These are phyloP conservation scores for Taxidea taxus DNA, from an alignment of 2,113 vertebrate genomes.

Conservation along the genomic window DNA sequence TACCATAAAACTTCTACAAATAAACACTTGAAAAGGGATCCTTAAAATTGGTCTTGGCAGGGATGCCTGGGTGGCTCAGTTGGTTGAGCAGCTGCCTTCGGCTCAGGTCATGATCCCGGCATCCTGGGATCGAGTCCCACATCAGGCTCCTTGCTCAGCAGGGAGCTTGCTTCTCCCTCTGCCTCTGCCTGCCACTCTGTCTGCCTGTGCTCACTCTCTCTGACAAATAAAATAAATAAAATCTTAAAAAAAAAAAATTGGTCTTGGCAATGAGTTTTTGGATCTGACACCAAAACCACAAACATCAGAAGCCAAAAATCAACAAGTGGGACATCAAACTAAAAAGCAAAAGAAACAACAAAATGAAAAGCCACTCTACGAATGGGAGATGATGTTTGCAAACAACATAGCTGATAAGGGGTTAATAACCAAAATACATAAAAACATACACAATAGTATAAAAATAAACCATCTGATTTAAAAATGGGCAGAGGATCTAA, in stretches of 20 bases:
- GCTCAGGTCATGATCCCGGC: too few relatives aligned
- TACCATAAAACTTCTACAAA: background rate
- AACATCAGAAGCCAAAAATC: background rate
- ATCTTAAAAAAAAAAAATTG: too few relatives aligned
- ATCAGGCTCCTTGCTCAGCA: too few relatives aligned
- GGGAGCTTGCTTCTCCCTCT: too few relatives aligned
- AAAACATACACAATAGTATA: background rate
- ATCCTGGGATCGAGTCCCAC: too few relatives aligned
- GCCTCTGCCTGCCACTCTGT: too few relatives aligned
- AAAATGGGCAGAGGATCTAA: background rate
- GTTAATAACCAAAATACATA: background rate
- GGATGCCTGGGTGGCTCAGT: too few relatives aligned
- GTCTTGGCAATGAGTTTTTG: background rate
- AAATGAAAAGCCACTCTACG: background rate
- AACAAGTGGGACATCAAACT: background rate
- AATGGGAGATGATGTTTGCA: background rate
- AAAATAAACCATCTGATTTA: background rate
- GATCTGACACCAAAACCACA: background rate
- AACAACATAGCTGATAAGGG: background rate
- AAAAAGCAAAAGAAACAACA: background rate
- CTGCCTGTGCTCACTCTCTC: too few relatives aligned
- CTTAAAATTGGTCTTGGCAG: background rate
- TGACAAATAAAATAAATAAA: too few relatives aligned
- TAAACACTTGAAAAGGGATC: background rate
- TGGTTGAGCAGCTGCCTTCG: too few relatives aligned